These are phyloP conservation scores for Nomada ferruginata DNA, from an alignment of 2,888 invertebrate genomes.

Conservation along the genomic window DNA sequence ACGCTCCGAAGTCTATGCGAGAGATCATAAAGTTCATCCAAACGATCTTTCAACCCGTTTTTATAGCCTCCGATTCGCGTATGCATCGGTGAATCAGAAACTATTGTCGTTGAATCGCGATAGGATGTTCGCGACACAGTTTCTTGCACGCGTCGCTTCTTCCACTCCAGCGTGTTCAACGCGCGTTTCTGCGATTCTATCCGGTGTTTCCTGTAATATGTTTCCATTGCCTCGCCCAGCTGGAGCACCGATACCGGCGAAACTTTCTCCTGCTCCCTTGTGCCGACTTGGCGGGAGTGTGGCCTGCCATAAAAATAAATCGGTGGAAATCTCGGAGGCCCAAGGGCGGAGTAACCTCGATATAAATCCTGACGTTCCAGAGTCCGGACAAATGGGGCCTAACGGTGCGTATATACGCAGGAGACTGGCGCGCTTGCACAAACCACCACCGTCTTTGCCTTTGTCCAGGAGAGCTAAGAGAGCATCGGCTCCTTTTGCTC, in stretches of 20 bases:
- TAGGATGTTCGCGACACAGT: slow-evolving; percentile 2
- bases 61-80: neutral
- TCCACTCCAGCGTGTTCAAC: slow-evolving; percentile 13
- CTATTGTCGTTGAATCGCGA: slow-evolving; percentile 2
- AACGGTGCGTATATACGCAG: slow-evolving; percentile 72
- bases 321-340: slow-evolving; percentile 50
- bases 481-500: slow-evolving; percentile 58
- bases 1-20: neutral
- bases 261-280: slow-evolving; percentile 49
- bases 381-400: slow-evolving; percentile 77
- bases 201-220: slow-evolving; percentile 43
- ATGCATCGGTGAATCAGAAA: slow-evolving; percentile 31
- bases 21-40: neutral
- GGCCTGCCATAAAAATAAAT: slow-evolving; percentile 59
- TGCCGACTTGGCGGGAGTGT: slow-evolving; percentile 9
- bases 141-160: slow-evolving; percentile 31
- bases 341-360: slow-evolving; percentile 63
- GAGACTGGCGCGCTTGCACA: slow-evolving; percentile 50
- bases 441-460: slow-evolving; percentile 59
- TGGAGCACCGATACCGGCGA: slow-evolving; percentile 14
- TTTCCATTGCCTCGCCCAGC: slow-evolving; percentile 47
- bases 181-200: slow-evolving; percentile 2
- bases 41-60: neutral
- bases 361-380: slow-evolving; percentile 72
- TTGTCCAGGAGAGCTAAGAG: slow-evolving; percentile 63